Evolutionary conservation across 1,140 invertebrate genomes (phyloP).

Genomic region (Oscheius sp.): DNA sequence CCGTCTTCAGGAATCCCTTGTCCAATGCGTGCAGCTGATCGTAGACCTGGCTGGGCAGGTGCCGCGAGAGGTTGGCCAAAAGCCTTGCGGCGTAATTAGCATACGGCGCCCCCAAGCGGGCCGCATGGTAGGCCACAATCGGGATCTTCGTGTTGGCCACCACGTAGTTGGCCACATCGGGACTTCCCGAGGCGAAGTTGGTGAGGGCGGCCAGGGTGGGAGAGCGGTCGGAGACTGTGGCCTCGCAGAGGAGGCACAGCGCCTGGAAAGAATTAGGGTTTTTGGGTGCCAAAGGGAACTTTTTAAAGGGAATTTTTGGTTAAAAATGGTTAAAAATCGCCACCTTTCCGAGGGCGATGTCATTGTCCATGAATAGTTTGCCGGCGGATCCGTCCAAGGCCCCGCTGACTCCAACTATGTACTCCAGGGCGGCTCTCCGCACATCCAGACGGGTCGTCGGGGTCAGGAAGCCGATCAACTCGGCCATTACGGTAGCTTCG

Average conservation of each 20-base stretch:
- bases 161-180: slow-evolving; percentile 28
- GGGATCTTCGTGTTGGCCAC: not conserved
- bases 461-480: slow-evolving; percentile 14
- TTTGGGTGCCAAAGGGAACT: too few species aligned
- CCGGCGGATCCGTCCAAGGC: slow-evolving; percentile 28
- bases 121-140: not conserved
- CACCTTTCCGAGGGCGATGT: slow-evolving; percentile 10
- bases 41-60: slow-evolving; percentile 30
- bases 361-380: slow-evolving; percentile 15
- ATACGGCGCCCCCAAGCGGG: slow-evolving; percentile 6
- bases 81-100: slow-evolving; percentile 20
- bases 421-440: slow-evolving; percentile 14
- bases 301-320: not conserved
- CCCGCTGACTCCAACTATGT: slow-evolving; percentile 2
- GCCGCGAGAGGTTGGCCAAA: slow-evolving; percentile 31
- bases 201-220: slow-evolving; percentile 29
- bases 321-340: not conserved
- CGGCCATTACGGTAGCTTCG: slow-evolving; percentile 10
- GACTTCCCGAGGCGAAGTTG: slow-evolving; percentile 27
- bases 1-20: slow-evolving; percentile 7
- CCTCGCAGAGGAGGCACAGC: slow-evolving; percentile 28
- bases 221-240: slow-evolving; percentile 13
- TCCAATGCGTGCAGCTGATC: slow-evolving; percentile 23
- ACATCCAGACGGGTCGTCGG: slow-evolving; percentile 18
- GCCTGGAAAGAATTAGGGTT: too few species aligned